Percentiles rank a stretch among this genome's conserved stretches.
Evolutionary conservation across 2,797 vertebrate genomes (phyloP).

Genomic region (Rhynchotus rufescens): DNA sequence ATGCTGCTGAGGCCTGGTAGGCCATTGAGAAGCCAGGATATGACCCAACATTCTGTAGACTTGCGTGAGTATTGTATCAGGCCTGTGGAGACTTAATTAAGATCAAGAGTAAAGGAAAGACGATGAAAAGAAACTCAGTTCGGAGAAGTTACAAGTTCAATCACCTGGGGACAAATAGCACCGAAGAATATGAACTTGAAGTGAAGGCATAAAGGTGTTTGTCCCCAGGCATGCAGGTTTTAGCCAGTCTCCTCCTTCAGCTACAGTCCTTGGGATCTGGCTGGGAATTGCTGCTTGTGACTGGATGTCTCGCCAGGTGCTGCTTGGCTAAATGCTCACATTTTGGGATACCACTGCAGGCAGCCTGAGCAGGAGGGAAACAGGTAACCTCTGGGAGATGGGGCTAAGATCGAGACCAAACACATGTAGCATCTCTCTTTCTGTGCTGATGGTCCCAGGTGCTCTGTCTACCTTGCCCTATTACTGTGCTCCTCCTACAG

Average conservation of each 20-base stretch:
- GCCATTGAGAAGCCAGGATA: neutral
- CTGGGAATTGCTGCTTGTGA: neutral
- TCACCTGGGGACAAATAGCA: neutral
- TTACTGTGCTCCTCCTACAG: neutral
- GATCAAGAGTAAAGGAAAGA: neutral
- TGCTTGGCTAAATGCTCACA: neutral
- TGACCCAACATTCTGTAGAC: neutral
- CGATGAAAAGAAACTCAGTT: neutral
- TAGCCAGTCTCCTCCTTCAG: neutral
- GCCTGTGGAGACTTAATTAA: neutral
- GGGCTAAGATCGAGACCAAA: neutral
- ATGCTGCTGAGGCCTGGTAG: neutral
- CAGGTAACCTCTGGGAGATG: neutral
- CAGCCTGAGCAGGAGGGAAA: neutral
- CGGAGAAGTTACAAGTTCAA: neutral
- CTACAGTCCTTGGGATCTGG: neutral
- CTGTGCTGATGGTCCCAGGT: neutral
- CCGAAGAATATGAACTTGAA: neutral
- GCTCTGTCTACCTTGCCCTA: neutral
- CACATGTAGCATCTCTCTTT: accelerated
- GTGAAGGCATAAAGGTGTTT: neutral
- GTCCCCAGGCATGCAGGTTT: neutral
- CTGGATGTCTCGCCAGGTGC: neutral
- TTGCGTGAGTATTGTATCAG: neutral
- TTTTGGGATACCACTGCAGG: neutral